These are phyloP conservation scores for Ptilorrhoa leucosticta DNA, from an alignment of 2,113 vertebrate species.

Conservation along the genomic window DNA sequence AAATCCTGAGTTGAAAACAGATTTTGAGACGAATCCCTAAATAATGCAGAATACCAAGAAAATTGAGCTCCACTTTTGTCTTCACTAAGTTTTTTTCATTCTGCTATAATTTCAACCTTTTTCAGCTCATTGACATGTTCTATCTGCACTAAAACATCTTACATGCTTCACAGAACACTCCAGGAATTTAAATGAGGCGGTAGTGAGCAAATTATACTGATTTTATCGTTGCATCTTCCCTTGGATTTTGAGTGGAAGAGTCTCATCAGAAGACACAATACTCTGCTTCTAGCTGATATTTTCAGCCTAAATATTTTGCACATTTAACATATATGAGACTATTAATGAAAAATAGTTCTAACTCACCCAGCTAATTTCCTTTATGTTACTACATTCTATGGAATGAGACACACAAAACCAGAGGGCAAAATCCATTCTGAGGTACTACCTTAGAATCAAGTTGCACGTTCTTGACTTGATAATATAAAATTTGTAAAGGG, in stretches of 20 bases:
- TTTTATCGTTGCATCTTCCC: not conserved
- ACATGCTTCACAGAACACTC: not conserved
- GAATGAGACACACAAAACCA: not conserved
- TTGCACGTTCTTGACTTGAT: not conserved
- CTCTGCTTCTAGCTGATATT: not conserved
- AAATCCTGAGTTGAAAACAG: not conserved
- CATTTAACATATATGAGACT: not conserved
- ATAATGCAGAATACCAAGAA: not conserved
- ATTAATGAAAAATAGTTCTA: not conserved
- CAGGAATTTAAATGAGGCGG: not conserved
- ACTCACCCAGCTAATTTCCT: not conserved
- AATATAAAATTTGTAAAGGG: not conserved
- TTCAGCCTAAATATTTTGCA: not conserved
- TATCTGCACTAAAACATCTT: not conserved
- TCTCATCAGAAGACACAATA: not conserved
- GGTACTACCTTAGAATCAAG: not conserved
- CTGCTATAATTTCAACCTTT: not conserved
- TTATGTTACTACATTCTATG: not conserved
- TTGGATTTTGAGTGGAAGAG: not conserved
- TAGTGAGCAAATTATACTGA: not conserved
- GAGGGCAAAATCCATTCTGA: not conserved
- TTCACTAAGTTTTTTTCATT: not conserved
- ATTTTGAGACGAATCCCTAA: not conserved
- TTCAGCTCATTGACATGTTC: not conserved
- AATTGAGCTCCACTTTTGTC: not conserved